Conservation (phyloP, 2,113 vertebrate species). For the Entomyzon cyanotis region DNA sequence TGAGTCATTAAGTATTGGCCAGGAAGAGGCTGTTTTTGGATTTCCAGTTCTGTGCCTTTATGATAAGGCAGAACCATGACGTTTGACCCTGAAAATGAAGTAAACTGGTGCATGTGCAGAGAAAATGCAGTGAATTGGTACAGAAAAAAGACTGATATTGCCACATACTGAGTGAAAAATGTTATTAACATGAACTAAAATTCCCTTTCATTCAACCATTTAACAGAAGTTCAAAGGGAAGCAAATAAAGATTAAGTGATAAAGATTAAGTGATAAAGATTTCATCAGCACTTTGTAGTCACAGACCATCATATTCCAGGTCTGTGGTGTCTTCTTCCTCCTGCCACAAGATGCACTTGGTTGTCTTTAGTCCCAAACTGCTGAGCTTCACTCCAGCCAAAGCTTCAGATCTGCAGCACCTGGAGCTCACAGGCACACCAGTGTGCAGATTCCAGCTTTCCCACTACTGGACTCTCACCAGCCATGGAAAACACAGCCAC, state of each 20-base stretch:
- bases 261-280: background rate
- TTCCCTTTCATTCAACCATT: background rate
- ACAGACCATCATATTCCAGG: background rate
- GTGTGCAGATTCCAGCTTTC: background rate
- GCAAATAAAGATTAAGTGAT: background rate
- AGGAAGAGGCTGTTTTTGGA: slow-evolving; percentile 1
- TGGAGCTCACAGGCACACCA: background rate
- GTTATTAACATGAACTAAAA: background rate
- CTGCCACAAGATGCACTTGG: background rate
- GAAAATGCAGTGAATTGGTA: background rate
- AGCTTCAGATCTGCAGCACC: background rate
- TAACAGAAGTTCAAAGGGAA: background rate
- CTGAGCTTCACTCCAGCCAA: background rate
- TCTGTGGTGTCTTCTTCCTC: background rate
- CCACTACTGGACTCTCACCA: background rate
- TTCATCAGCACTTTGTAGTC: background rate
- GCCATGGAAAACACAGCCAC: slow-evolving; percentile 17
- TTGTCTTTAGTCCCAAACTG: background rate
- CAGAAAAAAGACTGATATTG: background rate
- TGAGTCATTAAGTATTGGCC: slow-evolving; percentile 21
- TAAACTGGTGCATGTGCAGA: background rate
- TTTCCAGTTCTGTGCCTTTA: slow-evolving; percentile 41
- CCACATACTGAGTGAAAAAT: background rate
- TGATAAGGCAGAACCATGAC: slow-evolving; percentile 20
- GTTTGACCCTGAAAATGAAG: background rate